Percentiles rank a stretch among this genome's conserved stretches.
Conservation (phyloP, 2,888 invertebrate species). For the Teleogryllus oceanicus region DNA sequence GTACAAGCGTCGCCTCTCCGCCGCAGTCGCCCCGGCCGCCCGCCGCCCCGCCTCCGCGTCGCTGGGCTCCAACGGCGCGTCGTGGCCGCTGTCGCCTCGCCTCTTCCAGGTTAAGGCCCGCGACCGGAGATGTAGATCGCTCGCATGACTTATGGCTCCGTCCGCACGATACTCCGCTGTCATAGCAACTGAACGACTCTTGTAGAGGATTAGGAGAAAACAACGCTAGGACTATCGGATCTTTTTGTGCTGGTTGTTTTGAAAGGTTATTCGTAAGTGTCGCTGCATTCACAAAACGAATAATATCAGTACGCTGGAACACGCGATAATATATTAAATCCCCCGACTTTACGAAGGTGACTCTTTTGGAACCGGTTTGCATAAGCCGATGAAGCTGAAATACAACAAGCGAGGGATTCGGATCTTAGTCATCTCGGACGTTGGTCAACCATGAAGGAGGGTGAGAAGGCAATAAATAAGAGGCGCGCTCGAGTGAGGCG, state of each 20-base stretch:
- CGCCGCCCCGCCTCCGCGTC: too few relatives aligned
- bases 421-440: not conserved
- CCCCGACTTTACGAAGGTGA: not conserved
- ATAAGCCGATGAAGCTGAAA: not conserved
- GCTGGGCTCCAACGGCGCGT: too few relatives aligned
- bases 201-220: not conserved
- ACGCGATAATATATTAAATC: not conserved
- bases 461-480: too few relatives aligned
- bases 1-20: too few relatives aligned
- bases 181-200: not conserved
- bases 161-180: not conserved
- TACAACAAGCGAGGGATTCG: not conserved
- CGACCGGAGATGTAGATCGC: not conserved
- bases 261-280: slow-evolving; percentile 7
- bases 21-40: too few relatives aligned
- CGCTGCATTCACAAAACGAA: not conserved
- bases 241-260: slow-evolving; percentile 1
- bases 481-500: too few relatives aligned
- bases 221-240: not conserved
- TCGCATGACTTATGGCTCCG: not conserved
- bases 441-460: too few relatives aligned
- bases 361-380: not conserved
- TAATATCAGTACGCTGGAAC: not conserved
- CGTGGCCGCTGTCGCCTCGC: too few relatives aligned
- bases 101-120: not conserved